phyloP scores from a whole-genome alignment of 1,140 invertebrate species.

The Pseudoatta argentina region DNA sequence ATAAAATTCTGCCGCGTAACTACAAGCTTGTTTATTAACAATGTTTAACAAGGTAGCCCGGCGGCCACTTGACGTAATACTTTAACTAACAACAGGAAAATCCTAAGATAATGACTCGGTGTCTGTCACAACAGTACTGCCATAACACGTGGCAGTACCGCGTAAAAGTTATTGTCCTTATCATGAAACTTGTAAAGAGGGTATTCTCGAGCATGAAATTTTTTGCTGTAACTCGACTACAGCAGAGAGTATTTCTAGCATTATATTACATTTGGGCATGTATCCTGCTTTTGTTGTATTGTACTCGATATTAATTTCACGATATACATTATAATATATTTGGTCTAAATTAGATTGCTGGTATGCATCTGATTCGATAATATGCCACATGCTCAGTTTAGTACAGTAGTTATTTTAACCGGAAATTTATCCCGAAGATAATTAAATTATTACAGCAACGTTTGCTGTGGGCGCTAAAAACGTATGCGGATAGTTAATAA shows the following conservation, averaged over 20 bases:
- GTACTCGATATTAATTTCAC: conserved; percentile 16
- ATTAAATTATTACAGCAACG: conserved; percentile 40
- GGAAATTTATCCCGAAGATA: conserved; percentile 22
- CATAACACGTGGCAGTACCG: neutral
- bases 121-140: neutral
- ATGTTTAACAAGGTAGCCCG: neutral
- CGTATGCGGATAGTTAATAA: neutral
- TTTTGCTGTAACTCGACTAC: neutral
- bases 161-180: neutral
- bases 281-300: conserved; percentile 1
- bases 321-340: neutral
- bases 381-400: neutral
- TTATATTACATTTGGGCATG: neutral
- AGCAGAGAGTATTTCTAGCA: neutral
- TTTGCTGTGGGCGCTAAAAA: neutral
- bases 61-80: conserved; percentile 8
- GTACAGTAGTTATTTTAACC: conserved; percentile 4
- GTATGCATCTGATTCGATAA: conserved; percentile 39
- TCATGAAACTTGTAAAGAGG: neutral
- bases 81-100: neutral
- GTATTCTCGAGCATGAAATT: neutral
- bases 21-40: conserved; percentile 1
- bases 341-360: conserved; percentile 33
- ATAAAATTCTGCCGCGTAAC: conserved; percentile 18
- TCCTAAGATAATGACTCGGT: conserved; percentile 2